Evolutionary conservation across 2,888 invertebrate genomes (phyloP).

Genomic region (Melipona beecheii): DNA sequence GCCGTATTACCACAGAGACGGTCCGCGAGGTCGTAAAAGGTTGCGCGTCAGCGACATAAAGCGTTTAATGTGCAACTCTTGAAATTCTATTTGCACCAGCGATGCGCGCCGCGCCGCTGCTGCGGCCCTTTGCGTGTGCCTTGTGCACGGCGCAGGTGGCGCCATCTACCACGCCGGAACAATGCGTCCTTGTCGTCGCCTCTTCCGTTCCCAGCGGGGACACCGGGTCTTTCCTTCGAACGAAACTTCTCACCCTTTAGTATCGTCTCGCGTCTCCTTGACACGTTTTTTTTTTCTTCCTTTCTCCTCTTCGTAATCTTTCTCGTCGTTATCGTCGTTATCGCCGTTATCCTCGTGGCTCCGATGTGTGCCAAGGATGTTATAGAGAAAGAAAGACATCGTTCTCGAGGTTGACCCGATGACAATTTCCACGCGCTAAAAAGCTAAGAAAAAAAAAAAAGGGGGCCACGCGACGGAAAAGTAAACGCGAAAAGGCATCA

Average conservation of each 20-base stretch:
- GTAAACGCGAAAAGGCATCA: neutral
- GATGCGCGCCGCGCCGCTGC: slow-evolving; percentile 47
- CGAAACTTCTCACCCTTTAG: slow-evolving; percentile 20
- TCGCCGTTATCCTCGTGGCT: neutral
- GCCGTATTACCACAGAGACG: slow-evolving; percentile 72
- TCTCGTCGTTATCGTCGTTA: neutral
- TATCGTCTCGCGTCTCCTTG: slow-evolving; percentile 34
- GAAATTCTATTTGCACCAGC: slow-evolving; percentile 73
- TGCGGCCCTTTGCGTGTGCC: slow-evolving; percentile 50
- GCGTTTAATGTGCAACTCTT: slow-evolving; percentile 74
- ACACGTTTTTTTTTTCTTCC: slow-evolving; percentile 16
- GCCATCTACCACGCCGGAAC: slow-evolving; percentile 66
- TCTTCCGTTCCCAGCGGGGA: slow-evolving; percentile 48
- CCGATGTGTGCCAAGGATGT: slow-evolving; percentile 46
- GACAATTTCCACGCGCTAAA: neutral
- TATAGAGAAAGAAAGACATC: neutral
- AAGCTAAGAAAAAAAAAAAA: neutral
- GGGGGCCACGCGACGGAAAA: neutral
- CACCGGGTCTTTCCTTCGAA: slow-evolving; percentile 29
- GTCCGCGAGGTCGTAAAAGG: slow-evolving; percentile 72
- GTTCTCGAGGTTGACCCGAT: neutral
- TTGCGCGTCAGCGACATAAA: slow-evolving; percentile 72
- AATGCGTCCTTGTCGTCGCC: slow-evolving; percentile 46
- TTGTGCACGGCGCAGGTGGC: slow-evolving; percentile 56
- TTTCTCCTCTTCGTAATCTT: neutral